Evolutionary conservation across 37 sponge, comb jelly and placozoan species (phyloP).

Genomic region (Tethya wilhelma): DNA sequence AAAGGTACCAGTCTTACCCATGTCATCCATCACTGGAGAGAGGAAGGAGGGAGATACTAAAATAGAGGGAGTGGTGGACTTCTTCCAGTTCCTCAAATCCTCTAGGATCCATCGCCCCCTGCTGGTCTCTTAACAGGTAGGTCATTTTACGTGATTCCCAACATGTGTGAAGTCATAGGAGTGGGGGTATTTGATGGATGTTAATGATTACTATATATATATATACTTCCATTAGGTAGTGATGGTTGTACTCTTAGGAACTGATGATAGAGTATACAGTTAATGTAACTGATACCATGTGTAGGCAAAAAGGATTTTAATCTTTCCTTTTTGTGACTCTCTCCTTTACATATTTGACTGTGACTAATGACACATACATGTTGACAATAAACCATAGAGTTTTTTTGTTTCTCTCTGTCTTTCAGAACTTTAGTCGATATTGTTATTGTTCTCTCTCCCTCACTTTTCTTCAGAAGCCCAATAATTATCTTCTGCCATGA

Average conservation of each 20-base stretch:
- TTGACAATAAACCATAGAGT: no score
- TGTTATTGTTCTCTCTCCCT: not conserved
- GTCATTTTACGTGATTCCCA: not conserved
- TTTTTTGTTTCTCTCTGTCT: no score
- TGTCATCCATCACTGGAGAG: conserved; percentile 42
- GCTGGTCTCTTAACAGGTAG: conserved; percentile 58
- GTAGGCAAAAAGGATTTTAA: not conserved
- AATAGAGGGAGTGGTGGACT: conserved; percentile 62
- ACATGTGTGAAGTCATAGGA: not conserved
- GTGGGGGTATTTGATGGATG: not conserved
- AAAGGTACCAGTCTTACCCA: conserved; percentile 59
- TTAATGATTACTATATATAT: no score
- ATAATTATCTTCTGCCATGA: conserved; percentile 59
- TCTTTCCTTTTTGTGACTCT: no score
- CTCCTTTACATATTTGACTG: no score
- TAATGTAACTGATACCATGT: not conserved
- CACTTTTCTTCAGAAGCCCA: conserved; percentile 40
- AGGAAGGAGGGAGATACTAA: conserved; percentile 68
- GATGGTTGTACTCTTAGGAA: not conserved
- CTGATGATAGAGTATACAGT: not conserved
- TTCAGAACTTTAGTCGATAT: no score
- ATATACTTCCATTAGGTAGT: not conserved
- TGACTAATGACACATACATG: no score
- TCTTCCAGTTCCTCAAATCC: conserved; percentile 70
- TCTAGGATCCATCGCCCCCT: conserved; percentile 44